Percentiles rank a stretch among this genome's conserved stretches.
Conservation (phyloP, 2,797 vertebrate species). For the Syngnathus acus region DNA sequence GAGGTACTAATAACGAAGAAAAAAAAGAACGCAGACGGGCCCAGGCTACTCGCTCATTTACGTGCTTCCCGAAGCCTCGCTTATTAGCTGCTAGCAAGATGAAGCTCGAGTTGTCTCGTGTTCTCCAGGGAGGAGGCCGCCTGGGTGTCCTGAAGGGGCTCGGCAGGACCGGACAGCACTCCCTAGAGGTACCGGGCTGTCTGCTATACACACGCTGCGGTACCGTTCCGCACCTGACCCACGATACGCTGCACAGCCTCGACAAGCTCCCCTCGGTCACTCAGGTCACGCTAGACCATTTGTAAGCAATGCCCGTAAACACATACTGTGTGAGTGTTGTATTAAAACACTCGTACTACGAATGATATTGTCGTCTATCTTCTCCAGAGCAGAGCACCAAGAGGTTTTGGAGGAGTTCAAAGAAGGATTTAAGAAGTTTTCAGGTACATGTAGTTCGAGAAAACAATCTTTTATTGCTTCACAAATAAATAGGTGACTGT, state of each 20-base stretch:
- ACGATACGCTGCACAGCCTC: conserved; percentile 75
- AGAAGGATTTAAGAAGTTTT: conserved; percentile 83
- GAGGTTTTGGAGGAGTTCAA: conserved; percentile 89
- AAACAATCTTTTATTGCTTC: background rate
- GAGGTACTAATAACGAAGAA: background rate
- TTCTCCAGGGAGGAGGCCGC: conserved; percentile 71
- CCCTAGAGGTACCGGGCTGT: conserved; percentile 81
- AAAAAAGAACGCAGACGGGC: background rate
- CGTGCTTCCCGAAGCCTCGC: conserved; percentile 4
- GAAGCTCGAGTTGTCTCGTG: conserved; percentile 74
- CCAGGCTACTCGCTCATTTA: conserved; percentile 28
- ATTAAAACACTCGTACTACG: too few species aligned
- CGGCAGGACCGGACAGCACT: conserved; percentile 62
- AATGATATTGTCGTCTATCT: conserved; percentile 3
- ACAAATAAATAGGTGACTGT: background rate
- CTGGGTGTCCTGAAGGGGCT: conserved; percentile 76
- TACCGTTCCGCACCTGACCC: conserved; percentile 85
- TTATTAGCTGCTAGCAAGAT: conserved; percentile 51
- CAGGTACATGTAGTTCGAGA: conserved; percentile 69
- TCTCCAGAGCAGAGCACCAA: conserved; percentile 80
- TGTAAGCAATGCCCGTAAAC: conserved; percentile 69
- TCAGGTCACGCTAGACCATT: conserved; percentile 75
- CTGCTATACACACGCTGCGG: conserved; percentile 84
- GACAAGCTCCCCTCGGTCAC: conserved; percentile 73
- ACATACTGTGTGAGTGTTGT: too few species aligned